Evolutionary conservation across 2,113 vertebrate species (phyloP).

Genomic region (Collichthys lucidus): DNA sequence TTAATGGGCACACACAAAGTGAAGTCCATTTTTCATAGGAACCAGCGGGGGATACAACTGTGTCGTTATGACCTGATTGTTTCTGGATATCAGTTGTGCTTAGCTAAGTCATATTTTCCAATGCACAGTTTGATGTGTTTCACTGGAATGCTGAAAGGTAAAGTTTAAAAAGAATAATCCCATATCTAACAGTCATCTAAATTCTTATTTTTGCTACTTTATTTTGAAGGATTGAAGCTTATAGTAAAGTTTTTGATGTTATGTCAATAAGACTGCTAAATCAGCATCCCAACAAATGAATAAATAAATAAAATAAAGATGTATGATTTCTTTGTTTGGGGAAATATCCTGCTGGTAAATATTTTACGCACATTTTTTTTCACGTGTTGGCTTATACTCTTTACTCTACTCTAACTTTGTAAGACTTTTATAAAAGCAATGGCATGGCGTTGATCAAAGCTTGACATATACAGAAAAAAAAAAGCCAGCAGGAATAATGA

Average conservation of each 20-base stretch:
- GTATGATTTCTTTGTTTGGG: too few species aligned
- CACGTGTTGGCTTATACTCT: background rate
- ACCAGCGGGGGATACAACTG: slow-evolving; percentile 32
- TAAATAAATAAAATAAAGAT: background rate
- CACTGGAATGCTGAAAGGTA: background rate
- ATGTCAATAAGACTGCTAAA: background rate
- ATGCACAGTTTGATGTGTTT: background rate
- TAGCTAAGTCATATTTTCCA: background rate
- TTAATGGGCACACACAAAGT: slow-evolving; percentile 64
- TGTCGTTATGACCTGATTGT: slow-evolving; percentile 14
- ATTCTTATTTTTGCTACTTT: background rate
- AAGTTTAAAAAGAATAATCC: background rate
- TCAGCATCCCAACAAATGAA: too few species aligned
- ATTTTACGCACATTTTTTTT: background rate
- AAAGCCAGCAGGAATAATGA: slow-evolving; percentile 16
- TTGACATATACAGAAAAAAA: slow-evolving; percentile 27
- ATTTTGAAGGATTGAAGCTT: background rate
- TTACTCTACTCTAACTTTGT: background rate
- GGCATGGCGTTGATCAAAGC: background rate
- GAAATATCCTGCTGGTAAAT: background rate
- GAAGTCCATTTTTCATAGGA: slow-evolving; percentile 59
- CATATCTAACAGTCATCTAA: background rate
- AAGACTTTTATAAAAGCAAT: background rate
- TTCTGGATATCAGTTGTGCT: background rate
- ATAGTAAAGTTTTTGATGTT: background rate